A percentile compares a stretch with the other conserved stretches of the same genome.
These are phyloP conservation scores for Cataglyphis rosenhaueri DNA, from an alignment of 2,888 invertebrate genomes.

Conservation along the genomic window DNA sequence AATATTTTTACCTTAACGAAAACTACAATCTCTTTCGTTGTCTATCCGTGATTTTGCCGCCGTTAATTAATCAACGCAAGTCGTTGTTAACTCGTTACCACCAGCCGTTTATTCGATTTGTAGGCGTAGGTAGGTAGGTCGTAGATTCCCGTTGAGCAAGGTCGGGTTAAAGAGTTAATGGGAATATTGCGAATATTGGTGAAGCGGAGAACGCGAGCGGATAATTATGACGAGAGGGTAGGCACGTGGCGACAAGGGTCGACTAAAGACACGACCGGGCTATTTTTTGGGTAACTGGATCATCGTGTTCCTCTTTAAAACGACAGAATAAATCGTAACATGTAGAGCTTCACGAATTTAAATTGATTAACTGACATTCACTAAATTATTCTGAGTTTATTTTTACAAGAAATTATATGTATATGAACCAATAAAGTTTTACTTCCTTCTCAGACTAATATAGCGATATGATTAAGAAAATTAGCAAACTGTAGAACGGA, in stretches of 20 bases:
- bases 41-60: constrained; percentile 22
- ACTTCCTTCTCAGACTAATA: background rate
- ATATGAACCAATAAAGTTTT: background rate
- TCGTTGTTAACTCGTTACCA: constrained; percentile 78
- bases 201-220: constrained; percentile 70
- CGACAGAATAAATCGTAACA: background rate
- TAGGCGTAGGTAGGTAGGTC: constrained; percentile 65
- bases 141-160: constrained; percentile 69
- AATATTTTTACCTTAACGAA: background rate
- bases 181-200: constrained; percentile 81
- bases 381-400: background rate
- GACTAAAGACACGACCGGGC: constrained; percentile 26
- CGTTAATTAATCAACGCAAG: constrained; percentile 58
- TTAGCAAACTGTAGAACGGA: background rate
- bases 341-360: background rate
- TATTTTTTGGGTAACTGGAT: constrained; percentile 31
- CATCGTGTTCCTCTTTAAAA: constrained; percentile 11
- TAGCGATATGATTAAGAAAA: background rate
- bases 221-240: constrained; percentile 74
- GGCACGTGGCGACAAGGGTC: constrained; percentile 58
- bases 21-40: constrained; percentile 8
- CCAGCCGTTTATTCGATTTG: constrained; percentile 78
- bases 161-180: constrained; percentile 76
- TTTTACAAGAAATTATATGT: background rate
- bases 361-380: background rate